Base-by-base conservation (phyloP, 2,797 vertebrate species). In the Chromis chromis region DNA sequence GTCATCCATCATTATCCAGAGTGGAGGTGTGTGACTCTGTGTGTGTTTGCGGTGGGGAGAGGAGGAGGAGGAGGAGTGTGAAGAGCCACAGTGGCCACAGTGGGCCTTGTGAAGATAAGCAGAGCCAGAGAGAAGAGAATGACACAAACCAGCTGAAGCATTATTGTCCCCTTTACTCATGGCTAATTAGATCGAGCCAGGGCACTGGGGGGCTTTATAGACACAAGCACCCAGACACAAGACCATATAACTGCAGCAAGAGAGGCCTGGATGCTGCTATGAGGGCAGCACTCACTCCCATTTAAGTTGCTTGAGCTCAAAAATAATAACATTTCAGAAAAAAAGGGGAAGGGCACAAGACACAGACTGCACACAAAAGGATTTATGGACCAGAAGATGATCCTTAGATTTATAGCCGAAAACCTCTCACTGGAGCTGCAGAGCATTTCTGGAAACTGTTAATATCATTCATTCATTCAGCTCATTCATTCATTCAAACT, bases 81-180 rank as follows among this genome's bases (percentile, higher is more conserved):
- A 49, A 46, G 44, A 46, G 44, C 44, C 44, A 46, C 44, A 86
- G 87, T 90, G 90, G 88, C 42, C 42, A 46, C 42, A 86, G 87
- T 90, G 91, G 88, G 89, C 80, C 86, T 90, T 85, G 89, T 92
- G 93, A 94, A 93, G 93, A 94, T 95, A 94, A 95, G 94, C 94
- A 94, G 91, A 93, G 83, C 72, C 88, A 88, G 87, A 86, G 82
- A 92, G 88, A 90, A 69, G 89, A 92, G 91, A 93, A 93, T 94
- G 94, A 94, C 93, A 94, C 88, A 94, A 91, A 94, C 93, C 95
- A 95, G 93, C 92, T 91, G 92, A 94, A 92, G 92, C 93, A 93
- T 94, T 93, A 94, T 94, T 95, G 93, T 94, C 91, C 94, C 91
- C 93, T 94, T 94, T 94, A 92, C 94, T 94, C 92, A 89, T 78